A percentile compares a stretch with the other conserved stretches of the same genome.
phyloP scores from a whole-genome alignment of 1,140 invertebrate species.

The Eumeta japonica region DNA sequence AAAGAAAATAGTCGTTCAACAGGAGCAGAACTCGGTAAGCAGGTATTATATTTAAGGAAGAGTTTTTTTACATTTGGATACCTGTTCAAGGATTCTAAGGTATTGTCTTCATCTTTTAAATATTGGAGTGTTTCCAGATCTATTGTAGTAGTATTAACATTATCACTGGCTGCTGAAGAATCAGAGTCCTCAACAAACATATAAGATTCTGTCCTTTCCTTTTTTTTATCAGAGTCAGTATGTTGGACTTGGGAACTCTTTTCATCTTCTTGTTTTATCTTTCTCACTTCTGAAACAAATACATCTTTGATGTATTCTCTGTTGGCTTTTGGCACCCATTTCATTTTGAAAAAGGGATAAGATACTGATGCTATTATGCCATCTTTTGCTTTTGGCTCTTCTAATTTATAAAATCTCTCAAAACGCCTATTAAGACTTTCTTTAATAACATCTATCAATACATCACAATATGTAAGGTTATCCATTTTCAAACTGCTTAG shows the following conservation, averaged over 20 bases:
- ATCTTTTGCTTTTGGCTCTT: constrained; percentile 11
- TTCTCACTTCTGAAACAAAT: constrained; percentile 10
- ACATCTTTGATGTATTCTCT: constrained; percentile 14
- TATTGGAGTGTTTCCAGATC: constrained; percentile 11
- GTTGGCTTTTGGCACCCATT: too few relatives aligned
- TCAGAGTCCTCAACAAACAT: constrained; percentile 18
- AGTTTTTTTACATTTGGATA: constrained; percentile 20
- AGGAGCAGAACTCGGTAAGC: too few relatives aligned
- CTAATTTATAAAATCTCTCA: too few relatives aligned
- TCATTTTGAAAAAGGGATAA: constrained; percentile 16
- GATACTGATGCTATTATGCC: constrained; percentile 16
- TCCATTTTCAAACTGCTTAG: too few relatives aligned
- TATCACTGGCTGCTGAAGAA: constrained; percentile 14
- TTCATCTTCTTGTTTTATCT: constrained; percentile 1
- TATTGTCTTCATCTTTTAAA: too few relatives aligned
- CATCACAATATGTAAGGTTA: too few relatives aligned
- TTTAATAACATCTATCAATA: too few relatives aligned
- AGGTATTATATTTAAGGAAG: too few relatives aligned
- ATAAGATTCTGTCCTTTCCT: constrained; percentile 16
- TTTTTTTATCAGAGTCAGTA: too few relatives aligned
- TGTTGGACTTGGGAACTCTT: not conserved
- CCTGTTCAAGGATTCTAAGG: constrained; percentile 15
- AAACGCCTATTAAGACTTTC: too few relatives aligned
- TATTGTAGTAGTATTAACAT: constrained; percentile 9
- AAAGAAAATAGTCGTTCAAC: too few relatives aligned